Base-by-base conservation (phyloP, 2,113 vertebrate genomes). In the Albula glossodonta region DNA sequence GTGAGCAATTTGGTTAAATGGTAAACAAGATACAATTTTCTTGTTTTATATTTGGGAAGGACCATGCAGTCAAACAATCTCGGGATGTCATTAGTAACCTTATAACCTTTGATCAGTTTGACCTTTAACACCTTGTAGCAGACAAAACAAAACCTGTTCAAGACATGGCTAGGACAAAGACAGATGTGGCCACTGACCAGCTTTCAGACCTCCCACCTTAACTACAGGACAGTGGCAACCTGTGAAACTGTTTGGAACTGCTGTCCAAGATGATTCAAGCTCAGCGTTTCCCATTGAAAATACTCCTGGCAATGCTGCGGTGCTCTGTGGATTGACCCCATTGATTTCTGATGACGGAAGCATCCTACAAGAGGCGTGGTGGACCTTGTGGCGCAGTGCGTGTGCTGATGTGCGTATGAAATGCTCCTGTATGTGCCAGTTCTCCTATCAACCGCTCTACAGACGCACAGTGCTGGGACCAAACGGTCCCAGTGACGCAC, bases 381-480 rank as follows among this genome's bases (percentile, higher is more conserved):
- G 7, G 63, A n/a, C 5, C 63, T 2, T 3, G 11, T 1, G 25
- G 22, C 41, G 81, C 0, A 2, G 52, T 3, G 6, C 22, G 48
- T 3, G 7, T 17, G 22, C 5, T 1, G 8, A 4, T 70, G 82
- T 11, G 60, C 82, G 51, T 13, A 17, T 5, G 48, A 60, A 60
- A 48, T 17, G 25, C 25, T 83, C 82, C 81, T 53, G 60, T 84
- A 63, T 84, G 12, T 7, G 19, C 1, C 31, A n/a, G 19, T 10
- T 2, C 10, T 63, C 84, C 84, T 41, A 19, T 86, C 60, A 52
- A 60, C 66, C 50, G 25, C 63, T 77, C 60, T 48, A 50, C 79
- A n/a, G n/a, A 86, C 78, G 80, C 77, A 49, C 6, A 4, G 41
- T 66, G 78, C 41, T 12, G 85, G 80, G 79, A 86, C n/a, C 13